Percentiles rank a stretch among this genome's conserved stretches.
These are phyloP conservation scores for Cheumatopsyche charites DNA, from an alignment of 1,140 invertebrate genomes.

Conservation along the genomic window DNA sequence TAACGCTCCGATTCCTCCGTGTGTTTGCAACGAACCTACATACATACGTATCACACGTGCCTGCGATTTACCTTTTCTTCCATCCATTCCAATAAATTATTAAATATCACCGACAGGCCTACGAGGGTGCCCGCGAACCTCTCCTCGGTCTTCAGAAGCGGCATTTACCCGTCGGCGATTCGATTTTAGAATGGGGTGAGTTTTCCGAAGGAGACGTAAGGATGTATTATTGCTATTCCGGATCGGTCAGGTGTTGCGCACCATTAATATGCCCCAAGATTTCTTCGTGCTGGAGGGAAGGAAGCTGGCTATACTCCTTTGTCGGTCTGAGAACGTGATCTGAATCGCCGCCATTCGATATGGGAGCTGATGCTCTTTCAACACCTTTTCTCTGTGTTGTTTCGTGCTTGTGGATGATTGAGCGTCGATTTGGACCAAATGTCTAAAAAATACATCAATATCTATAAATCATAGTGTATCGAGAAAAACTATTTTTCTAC, in stretches of 20 bases:
- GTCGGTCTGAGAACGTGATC: conserved; percentile 34
- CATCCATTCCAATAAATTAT: conserved; percentile 46
- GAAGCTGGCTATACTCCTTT: background rate
- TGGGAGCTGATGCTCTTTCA: background rate
- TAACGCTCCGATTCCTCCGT: conserved; percentile 27
- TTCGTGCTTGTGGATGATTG: conserved; percentile 15
- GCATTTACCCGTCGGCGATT: conserved; percentile 10
- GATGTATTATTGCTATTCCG: conserved; percentile 44
- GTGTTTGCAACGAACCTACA: background rate
- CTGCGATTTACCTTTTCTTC: conserved; percentile 43
- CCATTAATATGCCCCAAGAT: conserved; percentile 46
- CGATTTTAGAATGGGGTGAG: background rate
- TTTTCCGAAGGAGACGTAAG: conserved; percentile 24
- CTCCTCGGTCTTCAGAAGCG: background rate
- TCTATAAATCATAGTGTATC: too few relatives aligned
- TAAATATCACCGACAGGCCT: conserved; percentile 44
- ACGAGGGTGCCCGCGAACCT: background rate
- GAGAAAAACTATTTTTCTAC: too few relatives aligned
- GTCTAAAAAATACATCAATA: too few relatives aligned
- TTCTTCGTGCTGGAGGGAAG: conserved; percentile 35
- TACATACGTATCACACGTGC: conserved; percentile 22
- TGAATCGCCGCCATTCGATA: conserved; percentile 24
- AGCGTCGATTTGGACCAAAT: background rate
- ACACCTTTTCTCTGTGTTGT: conserved; percentile 11
- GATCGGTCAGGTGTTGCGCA: conserved; percentile 44